Evolutionary conservation across 2,113 vertebrate genomes (phyloP), one percentile per base, ranked within the genome.

Genomic region (Corythaixoides concolor): DNA sequence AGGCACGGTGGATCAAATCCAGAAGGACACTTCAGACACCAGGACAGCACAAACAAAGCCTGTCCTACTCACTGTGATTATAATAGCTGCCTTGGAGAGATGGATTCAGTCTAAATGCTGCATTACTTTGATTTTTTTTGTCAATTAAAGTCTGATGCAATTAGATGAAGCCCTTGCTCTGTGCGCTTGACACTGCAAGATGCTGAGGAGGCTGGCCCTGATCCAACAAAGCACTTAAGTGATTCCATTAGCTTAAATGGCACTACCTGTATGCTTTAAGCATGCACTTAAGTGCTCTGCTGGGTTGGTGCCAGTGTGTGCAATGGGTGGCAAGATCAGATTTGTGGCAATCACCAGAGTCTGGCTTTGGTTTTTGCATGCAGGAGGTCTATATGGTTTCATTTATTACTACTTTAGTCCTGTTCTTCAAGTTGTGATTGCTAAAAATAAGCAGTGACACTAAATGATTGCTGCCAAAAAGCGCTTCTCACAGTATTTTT

Each of bases 191-290:
- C 87, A 68, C 87, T 91, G 74, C 49, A 88, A 97, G 92, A 96
- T 94, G 91, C 82, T 95, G 92, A 92, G 92, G 91, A 85, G 80
- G 2, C 86, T 96, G 94, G 95, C 96, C 84, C 28, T 8, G 27
- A 30, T 92, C 97, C 96, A 97, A 16, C 56, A 85, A 35, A 97
- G 94, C 95, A 97, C 95, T 97, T 92, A 90, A 56, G 63, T 91
- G 85, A 75, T 89, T 94, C 96, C 89, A 95, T 97, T 96, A 96
- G 92, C 90, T 88, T 62, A 92, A 95, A 90, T 85, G 92, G 83
- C 90, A 67, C 93, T 95, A 96, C 95, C 95, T 94, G 72, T 41
- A 1, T 76, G 83, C 90, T 96, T 75, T 84, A 79, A 95, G 90
- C 94, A 75, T 19, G 35, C 35, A 32, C 80, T 95, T 77, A 97